Base-by-base conservation (phyloP, 2,113 vertebrate species). In the Pterophyllum scalare region DNA sequence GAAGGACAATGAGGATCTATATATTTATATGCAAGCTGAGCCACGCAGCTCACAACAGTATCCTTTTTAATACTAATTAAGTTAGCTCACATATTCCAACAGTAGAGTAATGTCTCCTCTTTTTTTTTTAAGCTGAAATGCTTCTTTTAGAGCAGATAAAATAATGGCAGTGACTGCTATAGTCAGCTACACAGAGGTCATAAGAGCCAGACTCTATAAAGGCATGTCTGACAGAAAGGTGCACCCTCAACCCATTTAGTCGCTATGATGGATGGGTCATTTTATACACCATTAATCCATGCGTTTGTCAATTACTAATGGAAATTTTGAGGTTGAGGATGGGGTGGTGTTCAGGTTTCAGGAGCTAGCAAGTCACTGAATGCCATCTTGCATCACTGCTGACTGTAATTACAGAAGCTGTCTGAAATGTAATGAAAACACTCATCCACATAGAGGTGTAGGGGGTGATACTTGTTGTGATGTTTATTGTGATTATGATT, bases 211-310 rank as follows among this genome's bases (percentile, higher is more conserved):
- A 31, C 61, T 85, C 33, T 81, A 67, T 82, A 83, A 83, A 88
- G 83, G 26, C 81, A 35, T 57, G 78, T 86, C 85, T 87, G 79
- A 81, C 83, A 79, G 80, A 59, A 46, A 59, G 33, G 17, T 85
- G 74, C 88, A 86, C 87, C 84, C 81, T 94, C 81, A 87, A 77
- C 78, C 90, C 59, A 59, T 88, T 89, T 89, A 90, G 85, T 82
- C 65, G 64, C 75, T 14, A 33, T 93, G 91, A 95, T 95, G 89
- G 91, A 95, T 92, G 87, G 81, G 19, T 89, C 82, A 89, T 93
- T 94, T 93, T 92, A 93, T 93, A 93, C 91, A 89, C 86, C 90
- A 93, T 95, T 94, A 93, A 94, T 94, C 87, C 85, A 91, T 91
- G 87, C 83, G 88, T 93, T 90, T 94, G 93, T 93, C 93, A 93